phyloP scores from a whole-genome alignment of 2,888 invertebrate genomes.

The Caenorhabditis panamensis region DNA sequence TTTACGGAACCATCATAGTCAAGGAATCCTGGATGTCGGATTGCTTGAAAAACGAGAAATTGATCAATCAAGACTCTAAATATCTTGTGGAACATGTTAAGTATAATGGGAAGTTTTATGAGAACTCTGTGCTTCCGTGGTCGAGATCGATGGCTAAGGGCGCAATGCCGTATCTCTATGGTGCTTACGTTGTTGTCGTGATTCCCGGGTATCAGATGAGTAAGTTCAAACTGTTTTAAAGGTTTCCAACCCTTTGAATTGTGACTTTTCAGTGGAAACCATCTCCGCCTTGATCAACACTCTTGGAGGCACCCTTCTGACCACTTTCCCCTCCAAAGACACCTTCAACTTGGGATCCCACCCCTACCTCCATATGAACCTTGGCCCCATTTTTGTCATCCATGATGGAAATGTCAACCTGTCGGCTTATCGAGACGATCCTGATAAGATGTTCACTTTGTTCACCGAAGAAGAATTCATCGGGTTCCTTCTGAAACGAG shows the following conservation, averaged over 20 bases:
- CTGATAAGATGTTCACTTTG: conserved; percentile 6
- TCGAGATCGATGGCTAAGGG: neutral
- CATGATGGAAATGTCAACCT: conserved; percentile 14
- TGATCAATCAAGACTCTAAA: neutral
- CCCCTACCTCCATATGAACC: conserved; percentile 25
- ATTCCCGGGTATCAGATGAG: too few species aligned
- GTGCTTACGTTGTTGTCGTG: neutral
- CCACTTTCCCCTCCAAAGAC: conserved; percentile 10
- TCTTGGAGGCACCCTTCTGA: conserved; percentile 13
- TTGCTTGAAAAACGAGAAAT: neutral
- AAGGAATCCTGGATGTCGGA: conserved; percentile 33
- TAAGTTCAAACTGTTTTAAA: neutral
- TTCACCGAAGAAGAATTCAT: conserved; percentile 11
- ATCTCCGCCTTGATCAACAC: neutral
- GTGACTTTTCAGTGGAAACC: conserved; percentile 15
- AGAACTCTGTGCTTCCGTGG: neutral
- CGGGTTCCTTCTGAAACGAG: neutral
- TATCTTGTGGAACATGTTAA: neutral
- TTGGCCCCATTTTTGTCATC: conserved; percentile 33
- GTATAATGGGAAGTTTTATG: neutral
- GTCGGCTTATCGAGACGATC: neutral
- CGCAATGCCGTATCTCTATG: neutral
- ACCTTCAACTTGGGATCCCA: conserved; percentile 10
- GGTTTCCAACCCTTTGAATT: neutral
- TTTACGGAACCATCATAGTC: conserved; percentile 38